These are phyloP conservation scores for Caiman crocodilus DNA, from an alignment of 2,797 vertebrate species.

Conservation along the genomic window DNA sequence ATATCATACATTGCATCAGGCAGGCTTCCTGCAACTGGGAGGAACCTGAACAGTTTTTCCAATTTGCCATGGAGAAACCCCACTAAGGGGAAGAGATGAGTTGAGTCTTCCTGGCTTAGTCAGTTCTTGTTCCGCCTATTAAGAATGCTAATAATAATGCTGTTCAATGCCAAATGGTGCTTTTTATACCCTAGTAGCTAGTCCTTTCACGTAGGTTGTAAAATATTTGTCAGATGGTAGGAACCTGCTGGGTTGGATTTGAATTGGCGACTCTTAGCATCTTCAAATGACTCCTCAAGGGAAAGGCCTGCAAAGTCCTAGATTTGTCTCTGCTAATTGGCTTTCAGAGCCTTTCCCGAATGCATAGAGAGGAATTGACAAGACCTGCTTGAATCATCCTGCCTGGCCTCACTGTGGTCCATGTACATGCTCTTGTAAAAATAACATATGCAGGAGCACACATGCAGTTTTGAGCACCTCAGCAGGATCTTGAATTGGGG, in stretches of 20 bases:
- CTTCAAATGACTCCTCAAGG: background rate
- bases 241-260: background rate
- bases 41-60: too few species aligned
- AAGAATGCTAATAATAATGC: background rate
- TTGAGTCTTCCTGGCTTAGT: background rate
- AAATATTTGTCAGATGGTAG: background rate
- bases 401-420: background rate
- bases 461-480: background rate
- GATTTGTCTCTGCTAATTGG: background rate
- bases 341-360: background rate
- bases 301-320: background rate
- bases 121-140: background rate
- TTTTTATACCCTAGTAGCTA: too few species aligned
- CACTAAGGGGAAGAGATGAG: background rate
- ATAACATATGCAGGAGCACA: background rate
- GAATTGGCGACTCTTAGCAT: background rate
- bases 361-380: background rate
- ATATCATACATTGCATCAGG: too few species aligned
- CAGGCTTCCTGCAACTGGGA: too few species aligned
- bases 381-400: rapidly evolving
- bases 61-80: background rate
- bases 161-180: background rate
- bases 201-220: too few species aligned
- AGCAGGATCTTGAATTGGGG: background rate
- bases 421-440: background rate